Evolutionary conservation across 2,797 vertebrate species (phyloP).

Genomic region (Stomatorhinus walkeri): DNA sequence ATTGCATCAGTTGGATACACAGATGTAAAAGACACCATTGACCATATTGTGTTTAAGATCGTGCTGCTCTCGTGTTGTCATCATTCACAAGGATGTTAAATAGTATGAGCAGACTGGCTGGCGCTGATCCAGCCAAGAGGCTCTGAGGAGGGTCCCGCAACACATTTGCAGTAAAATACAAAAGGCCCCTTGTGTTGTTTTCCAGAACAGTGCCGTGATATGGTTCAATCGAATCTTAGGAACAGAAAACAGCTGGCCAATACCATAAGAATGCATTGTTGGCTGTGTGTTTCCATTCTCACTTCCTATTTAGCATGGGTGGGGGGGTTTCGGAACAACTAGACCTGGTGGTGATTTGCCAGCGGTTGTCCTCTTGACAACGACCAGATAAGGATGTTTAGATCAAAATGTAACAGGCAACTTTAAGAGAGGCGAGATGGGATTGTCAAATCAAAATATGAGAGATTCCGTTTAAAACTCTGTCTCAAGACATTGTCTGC

Average conservation of each 20-base stretch:
- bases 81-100: neutral
- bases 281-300: neutral
- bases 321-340: neutral
- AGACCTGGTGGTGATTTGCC: neutral
- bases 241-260: slow-evolving; percentile 1
- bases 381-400: neutral
- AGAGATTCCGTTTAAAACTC: neutral
- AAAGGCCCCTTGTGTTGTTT: neutral
- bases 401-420: neutral
- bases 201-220: slow-evolving; percentile 5
- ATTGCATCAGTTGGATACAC: neutral
- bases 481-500: neutral
- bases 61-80: neutral
- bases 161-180: neutral
- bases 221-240: neutral
- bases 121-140: neutral
- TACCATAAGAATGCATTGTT: neutral
- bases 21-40: neutral
- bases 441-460: neutral
- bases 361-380: neutral
- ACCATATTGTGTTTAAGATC: neutral
- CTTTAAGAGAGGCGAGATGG: neutral
- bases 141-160: neutral
- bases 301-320: neutral
- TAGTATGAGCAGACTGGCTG: neutral